A percentile compares a stretch with the other conserved stretches of the same genome.
These are phyloP conservation scores for cat (Felis catus) DNA, from an alignment of 2,113 vertebrate species.

Conservation along the genomic window DNA sequence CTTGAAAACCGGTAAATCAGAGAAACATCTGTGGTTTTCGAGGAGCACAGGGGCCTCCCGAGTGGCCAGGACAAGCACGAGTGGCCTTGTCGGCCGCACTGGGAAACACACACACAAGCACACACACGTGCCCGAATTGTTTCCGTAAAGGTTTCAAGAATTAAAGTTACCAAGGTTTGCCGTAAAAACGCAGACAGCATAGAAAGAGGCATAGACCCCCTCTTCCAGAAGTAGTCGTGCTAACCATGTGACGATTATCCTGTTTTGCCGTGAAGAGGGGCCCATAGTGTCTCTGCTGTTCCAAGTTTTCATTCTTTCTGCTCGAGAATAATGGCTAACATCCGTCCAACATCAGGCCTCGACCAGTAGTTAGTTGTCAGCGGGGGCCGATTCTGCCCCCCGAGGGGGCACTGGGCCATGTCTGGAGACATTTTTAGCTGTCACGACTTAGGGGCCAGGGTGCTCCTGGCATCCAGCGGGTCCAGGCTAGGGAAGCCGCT, in stretches of 20 bases:
- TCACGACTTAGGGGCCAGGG: rapidly evolving
- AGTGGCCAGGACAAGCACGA: background rate
- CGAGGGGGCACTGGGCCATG: background rate
- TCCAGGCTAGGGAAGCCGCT: rapidly evolving
- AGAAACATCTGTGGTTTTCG: constrained; percentile 43
- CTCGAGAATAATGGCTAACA: rapidly evolving
- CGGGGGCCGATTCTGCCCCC: background rate
- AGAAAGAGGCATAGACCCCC: background rate
- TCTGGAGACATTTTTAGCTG: background rate
- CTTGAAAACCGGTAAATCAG: constrained; percentile 1
- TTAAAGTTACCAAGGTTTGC: background rate
- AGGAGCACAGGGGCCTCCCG: background rate
- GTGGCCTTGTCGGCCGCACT: rapidly evolving
- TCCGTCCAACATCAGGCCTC: too few species aligned
- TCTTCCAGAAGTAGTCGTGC: background rate
- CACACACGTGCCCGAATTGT: rapidly evolving
- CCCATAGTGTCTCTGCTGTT: rapidly evolving
- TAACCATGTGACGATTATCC: background rate
- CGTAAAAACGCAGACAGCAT: background rate
- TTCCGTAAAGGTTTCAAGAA: background rate
- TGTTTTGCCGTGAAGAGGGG: background rate
- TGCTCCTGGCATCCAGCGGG: rapidly evolving
- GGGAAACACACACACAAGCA: background rate
- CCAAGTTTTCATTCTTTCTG: background rate
- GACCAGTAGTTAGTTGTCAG: background rate